Conservation (phyloP, 2,888 invertebrate species). For the Eledone cirrhosa region DNA sequence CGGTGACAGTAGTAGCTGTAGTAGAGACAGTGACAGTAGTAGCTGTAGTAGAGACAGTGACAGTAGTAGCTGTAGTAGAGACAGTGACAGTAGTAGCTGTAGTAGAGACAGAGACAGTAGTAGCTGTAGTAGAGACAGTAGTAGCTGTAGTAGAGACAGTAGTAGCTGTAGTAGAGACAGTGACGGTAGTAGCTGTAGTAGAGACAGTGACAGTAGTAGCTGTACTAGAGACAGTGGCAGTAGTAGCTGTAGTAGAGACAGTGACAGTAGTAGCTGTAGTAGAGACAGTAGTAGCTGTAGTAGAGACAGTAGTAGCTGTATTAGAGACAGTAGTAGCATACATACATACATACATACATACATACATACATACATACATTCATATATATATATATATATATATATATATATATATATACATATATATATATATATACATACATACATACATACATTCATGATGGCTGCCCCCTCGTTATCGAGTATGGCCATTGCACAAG, state of each 20-base stretch:
- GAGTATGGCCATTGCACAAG: too few relatives aligned
- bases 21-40: slow-evolving; percentile 3
- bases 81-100: background rate
- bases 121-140: background rate
- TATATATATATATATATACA: too few relatives aligned
- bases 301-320: background rate
- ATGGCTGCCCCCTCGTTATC: too few relatives aligned
- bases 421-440: too few relatives aligned
- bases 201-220: slow-evolving; percentile 4
- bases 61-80: background rate
- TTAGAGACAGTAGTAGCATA: background rate
- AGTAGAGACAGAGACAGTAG: background rate
- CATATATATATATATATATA: too few relatives aligned
- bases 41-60: slow-evolving; percentile 2
- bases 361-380: too few relatives aligned
- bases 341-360: too few relatives aligned
- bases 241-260: slow-evolving; percentile 12
- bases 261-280: background rate
- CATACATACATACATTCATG: too few relatives aligned
- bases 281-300: background rate
- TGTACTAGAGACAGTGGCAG: too few relatives aligned
- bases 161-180: background rate
- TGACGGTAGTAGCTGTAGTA: background rate
- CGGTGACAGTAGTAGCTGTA: slow-evolving; percentile 9
- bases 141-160: background rate